Conservation (phyloP, 2,888 invertebrate genomes). For the Meteorus colon region DNA sequence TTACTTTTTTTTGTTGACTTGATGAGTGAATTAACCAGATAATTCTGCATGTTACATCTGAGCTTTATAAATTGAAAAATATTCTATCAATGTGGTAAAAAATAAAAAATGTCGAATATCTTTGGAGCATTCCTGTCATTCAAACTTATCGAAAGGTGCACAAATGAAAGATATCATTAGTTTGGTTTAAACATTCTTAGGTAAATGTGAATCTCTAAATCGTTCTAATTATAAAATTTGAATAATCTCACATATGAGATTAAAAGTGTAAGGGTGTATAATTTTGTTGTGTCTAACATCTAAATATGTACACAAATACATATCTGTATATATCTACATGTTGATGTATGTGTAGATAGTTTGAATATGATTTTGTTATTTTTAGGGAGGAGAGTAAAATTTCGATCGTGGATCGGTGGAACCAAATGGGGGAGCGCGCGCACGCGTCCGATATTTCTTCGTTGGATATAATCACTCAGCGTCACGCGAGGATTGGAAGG, state of each 20-base stretch:
- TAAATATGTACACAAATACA: neutral
- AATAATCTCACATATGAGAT: neutral
- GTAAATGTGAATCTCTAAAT: neutral
- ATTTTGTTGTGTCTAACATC: neutral
- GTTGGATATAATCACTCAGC: conserved; percentile 49
- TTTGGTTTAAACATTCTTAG: too few relatives aligned
- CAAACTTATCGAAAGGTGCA: too few relatives aligned
- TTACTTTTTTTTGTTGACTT: too few relatives aligned
- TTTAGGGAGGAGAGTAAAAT: conserved; percentile 14
- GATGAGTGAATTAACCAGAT: too few relatives aligned
- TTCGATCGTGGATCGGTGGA: neutral
- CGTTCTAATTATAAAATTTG: conserved; percentile 1
- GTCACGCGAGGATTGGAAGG: conserved; percentile 48
- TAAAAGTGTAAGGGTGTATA: neutral
- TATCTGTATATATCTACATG: neutral
- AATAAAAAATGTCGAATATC: too few relatives aligned
- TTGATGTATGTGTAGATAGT: neutral
- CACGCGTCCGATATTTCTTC: conserved; percentile 33
- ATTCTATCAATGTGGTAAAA: too few relatives aligned
- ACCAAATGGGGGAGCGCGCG: conserved; percentile 24
- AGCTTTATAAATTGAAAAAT: too few relatives aligned
- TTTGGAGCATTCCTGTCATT: too few relatives aligned
- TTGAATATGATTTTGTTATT: conserved; percentile 16
- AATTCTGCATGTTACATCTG: too few relatives aligned
- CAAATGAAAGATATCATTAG: too few relatives aligned